These are phyloP conservation scores for Dipodomys merriami DNA, from an alignment of 2,113 vertebrate genomes.

Conservation along the genomic window DNA sequence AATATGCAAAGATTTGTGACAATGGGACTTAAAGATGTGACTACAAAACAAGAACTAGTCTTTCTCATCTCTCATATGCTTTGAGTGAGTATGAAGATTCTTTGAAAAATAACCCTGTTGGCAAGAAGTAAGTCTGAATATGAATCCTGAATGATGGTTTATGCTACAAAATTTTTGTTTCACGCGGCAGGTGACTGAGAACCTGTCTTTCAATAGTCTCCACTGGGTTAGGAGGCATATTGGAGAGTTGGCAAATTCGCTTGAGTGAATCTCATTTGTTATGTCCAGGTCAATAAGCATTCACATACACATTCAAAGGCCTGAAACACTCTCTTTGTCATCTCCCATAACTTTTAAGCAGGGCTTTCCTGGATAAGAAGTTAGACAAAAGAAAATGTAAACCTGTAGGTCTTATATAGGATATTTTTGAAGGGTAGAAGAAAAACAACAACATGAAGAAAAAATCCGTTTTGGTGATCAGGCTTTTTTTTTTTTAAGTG, in stretches of 20 bases:
- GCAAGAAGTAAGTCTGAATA: constrained; percentile 16
- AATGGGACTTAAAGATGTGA: constrained; percentile 10
- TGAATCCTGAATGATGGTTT: constrained; percentile 14
- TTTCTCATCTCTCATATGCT: constrained; percentile 8
- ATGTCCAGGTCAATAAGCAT: constrained; percentile 64
- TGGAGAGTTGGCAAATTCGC: constrained; percentile 15
- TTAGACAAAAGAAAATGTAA: constrained; percentile 63
- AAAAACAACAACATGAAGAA: constrained; percentile 5
- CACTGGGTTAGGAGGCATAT: not conserved
- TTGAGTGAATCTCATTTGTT: constrained; percentile 57
- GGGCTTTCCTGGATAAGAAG: constrained; percentile 42
- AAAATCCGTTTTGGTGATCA: constrained; percentile 71
- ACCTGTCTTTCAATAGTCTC: not conserved
- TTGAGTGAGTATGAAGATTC: not conserved
- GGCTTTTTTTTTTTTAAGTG: constrained; percentile 52
- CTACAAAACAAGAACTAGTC: not conserved
- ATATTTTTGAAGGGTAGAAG: not conserved
- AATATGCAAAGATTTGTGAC: constrained; percentile 18
- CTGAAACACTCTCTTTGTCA: constrained; percentile 45
- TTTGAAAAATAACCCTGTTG: constrained; percentile 11
- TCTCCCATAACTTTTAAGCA: not conserved
- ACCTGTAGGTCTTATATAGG: constrained; percentile 3
- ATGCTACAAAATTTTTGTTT: constrained; percentile 35
- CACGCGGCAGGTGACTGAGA: not conserved
- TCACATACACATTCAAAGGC: not conserved